Conservation (phyloP, 2,113 vertebrate species). For the Ictalurus furcatus region DNA sequence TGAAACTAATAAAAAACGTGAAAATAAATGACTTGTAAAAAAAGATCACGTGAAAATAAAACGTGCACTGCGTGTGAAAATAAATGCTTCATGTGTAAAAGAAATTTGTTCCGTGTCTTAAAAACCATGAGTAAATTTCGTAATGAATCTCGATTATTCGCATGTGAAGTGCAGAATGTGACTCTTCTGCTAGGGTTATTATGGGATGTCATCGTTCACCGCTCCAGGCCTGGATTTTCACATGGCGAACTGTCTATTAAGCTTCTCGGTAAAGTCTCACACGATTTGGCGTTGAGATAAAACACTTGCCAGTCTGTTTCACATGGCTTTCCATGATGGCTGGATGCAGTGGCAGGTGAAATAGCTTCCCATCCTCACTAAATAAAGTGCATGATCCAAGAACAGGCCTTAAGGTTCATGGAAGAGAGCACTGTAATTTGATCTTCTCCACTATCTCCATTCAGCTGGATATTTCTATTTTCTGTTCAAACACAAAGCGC, state of each 20-base stretch:
- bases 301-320: conserved; percentile 54
- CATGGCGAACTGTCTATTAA: neutral
- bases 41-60: neutral
- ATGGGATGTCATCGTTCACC: conserved; percentile 31
- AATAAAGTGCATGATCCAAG: conserved; percentile 41
- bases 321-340: conserved; percentile 44
- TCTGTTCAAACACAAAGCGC: conserved; percentile 15
- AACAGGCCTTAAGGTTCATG: conserved; percentile 11
- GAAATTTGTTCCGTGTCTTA: neutral
- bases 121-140: neutral
- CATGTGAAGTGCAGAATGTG: neutral
- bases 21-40: neutral
- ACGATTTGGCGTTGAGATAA: conserved; percentile 30
- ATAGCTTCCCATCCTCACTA: conserved; percentile 40
- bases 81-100: neutral
- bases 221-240: neutral
- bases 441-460: conserved; percentile 38
- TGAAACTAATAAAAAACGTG: neutral
- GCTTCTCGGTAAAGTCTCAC: conserved; percentile 15
- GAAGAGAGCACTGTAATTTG: conserved; percentile 39
- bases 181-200: conserved; percentile 13
- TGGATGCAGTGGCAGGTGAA: conserved; percentile 40
- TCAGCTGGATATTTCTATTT: conserved; percentile 46
- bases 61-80: neutral
- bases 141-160: neutral